Base-by-base conservation (phyloP, 2,113 vertebrate genomes). In the Apodemus sylvaticus region DNA sequence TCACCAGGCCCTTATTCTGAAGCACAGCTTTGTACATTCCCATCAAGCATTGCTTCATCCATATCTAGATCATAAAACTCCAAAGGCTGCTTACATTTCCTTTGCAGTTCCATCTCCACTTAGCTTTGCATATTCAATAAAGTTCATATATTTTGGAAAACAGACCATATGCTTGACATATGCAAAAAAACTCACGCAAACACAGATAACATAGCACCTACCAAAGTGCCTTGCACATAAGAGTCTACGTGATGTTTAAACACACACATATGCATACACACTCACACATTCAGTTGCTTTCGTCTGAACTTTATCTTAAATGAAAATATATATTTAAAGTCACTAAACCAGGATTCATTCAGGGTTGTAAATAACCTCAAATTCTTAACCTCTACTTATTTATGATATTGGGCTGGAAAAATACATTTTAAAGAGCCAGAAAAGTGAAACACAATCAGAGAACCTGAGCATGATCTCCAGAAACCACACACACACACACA, bases 81-180 rank as follows among this genome's bases (percentile, higher is more conserved):
- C 89, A 87, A 31, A 42, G 19, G 34, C 36, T 94, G 45, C n/a
- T 90, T 94, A 90, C 19, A 91, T 96, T 96, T 94, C 74, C 39
- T 89, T 82, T 86, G 31, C 39, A 95, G 36, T 7, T 97, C 68
- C 81, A 94, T 53, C 86, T 96, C 74, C 86, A 89, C 8, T 89
- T 66, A 92, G 60, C 53, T 89, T 97, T 81, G 31, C 71, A 95
- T 93, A 79, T 94, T 81, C n/a, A 89, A 89, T 94, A 86, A 94
- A 93, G 77, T 96, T 96, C 91, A 74, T 26, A 89, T 58, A 77
- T 81, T 96, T 96, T 93, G 79, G 73, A 96, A 96, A 94, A 86
- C 7, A 97, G 86, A 77, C 70, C 62, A 93, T 94, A 76, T 97
- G 79, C 42, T 78, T 78, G 83, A 68, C 58, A 90, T 89, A 86